phyloP scores from a whole-genome alignment of 2,113 vertebrate species.

The Gambusia affinis region DNA sequence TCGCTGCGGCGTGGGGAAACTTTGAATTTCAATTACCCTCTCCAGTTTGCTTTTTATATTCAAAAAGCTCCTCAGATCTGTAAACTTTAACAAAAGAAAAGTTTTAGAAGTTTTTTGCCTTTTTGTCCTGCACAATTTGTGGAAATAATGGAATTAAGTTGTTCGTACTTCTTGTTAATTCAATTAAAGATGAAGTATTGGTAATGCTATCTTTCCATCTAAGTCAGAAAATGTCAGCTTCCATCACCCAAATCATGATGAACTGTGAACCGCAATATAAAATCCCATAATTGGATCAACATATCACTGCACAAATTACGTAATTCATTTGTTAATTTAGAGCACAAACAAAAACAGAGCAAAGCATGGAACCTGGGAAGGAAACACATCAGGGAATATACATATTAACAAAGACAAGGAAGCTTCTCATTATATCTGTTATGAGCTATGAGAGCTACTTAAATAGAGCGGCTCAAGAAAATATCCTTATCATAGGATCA shows the following conservation, averaged over 20 bases:
- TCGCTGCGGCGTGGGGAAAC: not conserved
- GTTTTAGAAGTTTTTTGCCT: not conserved
- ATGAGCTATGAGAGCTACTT: not conserved
- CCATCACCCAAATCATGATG: not conserved
- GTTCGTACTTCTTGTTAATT: not conserved
- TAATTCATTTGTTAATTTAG: not conserved
- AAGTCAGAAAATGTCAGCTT: not conserved
- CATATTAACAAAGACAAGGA: not conserved
- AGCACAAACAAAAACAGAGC: not conserved
- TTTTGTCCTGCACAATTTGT: not conserved
- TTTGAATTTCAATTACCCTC: slow-evolving; percentile 3
- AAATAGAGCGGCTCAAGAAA: not conserved
- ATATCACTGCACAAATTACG: not conserved
- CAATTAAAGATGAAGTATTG: not conserved
- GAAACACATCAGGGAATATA: not conserved
- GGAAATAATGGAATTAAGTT: not conserved
- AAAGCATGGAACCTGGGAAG: not conserved
- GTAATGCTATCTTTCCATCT: not conserved
- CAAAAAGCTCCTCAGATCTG: not conserved
- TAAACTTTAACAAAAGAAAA: not conserved
- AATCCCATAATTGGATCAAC: not conserved
- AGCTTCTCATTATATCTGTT: not conserved
- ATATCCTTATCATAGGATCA: not conserved
- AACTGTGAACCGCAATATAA: not conserved
- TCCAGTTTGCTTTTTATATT: not conserved